Evolutionary conservation across 2,797 vertebrate species (phyloP).

Genomic region (Carapus acus): DNA sequence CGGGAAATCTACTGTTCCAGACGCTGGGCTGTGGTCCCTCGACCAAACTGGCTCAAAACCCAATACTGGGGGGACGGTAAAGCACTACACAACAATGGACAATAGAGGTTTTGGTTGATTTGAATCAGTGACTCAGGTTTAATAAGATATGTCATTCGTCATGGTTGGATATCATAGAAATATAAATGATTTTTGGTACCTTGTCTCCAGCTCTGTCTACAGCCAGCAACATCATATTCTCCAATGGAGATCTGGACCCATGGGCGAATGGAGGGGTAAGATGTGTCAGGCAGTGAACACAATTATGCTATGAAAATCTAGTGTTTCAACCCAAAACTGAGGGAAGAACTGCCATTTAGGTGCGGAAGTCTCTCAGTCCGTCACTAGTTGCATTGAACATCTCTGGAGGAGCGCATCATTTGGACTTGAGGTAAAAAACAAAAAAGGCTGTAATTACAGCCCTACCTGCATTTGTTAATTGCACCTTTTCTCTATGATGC

Average conservation of each 20-base stretch:
- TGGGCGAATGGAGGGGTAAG: slow-evolving; percentile 94
- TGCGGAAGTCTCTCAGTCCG: slow-evolving; percentile 74
- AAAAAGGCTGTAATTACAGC: not conserved
- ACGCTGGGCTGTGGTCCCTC: slow-evolving; percentile 79
- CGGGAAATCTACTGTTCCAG: slow-evolving; percentile 76
- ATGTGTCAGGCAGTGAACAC: not conserved
- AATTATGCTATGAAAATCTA: no score
- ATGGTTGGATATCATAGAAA: no score
- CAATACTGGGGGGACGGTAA: slow-evolving; percentile 84
- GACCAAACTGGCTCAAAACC: slow-evolving; percentile 75
- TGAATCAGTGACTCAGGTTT: no score
- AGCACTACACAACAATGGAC: slow-evolving; percentile 24
- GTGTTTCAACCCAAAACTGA: no score
- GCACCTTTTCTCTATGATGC: no score
- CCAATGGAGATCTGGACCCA: slow-evolving; percentile 90
- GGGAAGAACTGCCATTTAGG: slow-evolving; percentile 68
- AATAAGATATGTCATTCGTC: no score
- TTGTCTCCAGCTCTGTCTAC: slow-evolving; percentile 74
- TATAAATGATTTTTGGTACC: no score
- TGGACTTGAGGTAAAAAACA: slow-evolving; percentile 82
- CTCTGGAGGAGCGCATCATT: slow-evolving; percentile 85
- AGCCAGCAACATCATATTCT: slow-evolving; percentile 91
- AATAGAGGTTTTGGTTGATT: no score
- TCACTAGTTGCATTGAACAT: slow-evolving; percentile 79
- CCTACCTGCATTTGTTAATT: no score